Evolutionary conservation across 2,113 vertebrate species (phyloP), one percentile per base, ranked within the genome.

Genomic region (Festucalex cinctus): DNA sequence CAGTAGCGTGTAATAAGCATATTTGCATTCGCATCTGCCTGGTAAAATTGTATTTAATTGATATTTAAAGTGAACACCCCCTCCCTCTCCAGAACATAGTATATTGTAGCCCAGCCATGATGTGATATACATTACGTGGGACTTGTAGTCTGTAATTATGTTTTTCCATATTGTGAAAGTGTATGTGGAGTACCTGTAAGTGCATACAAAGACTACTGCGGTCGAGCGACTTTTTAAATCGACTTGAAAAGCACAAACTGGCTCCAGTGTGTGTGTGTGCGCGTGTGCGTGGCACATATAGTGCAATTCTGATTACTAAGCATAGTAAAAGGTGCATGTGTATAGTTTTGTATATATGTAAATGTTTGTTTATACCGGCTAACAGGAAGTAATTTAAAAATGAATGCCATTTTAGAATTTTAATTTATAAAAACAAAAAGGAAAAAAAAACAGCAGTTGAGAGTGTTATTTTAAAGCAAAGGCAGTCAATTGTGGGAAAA

Each of bases 311-410:
- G 85, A 78, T 32, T 22, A 51, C 77, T 86, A 56, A 64, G 61
- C 83, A 80, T 89, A 83, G 87, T 88, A 80, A 59, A 75, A 82
- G 77, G 84, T 89, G 83, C 84, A 87, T 85, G 85, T 90, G 86
- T 88, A 90, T 85, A 91, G 74, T 88, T 88, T 74, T 92, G 90
- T 90, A 90, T 80, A 88, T 90, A 86, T 90, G 89, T 91, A 90
- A 84, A 89, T 89, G 78, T 86, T 65, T 88, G 89, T 92, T 90
- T 90, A 91, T 91, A 91, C 86, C 73, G 43, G 86, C 88, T 86
- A 86, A 87, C 81, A 85, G 87, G 70, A 88, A 89, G 83, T 91
- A 90, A 90, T 90, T 91, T 85, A 90, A 57, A 41, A 56, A 90
- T 82, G 86, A 89, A 89, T 90, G 89, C 84, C 83, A 88, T 80